Evolutionary conservation across 2,888 invertebrate genomes (phyloP), one percentile per base, ranked within the genome.

Genomic region (Neocrepidodera transversa): DNA sequence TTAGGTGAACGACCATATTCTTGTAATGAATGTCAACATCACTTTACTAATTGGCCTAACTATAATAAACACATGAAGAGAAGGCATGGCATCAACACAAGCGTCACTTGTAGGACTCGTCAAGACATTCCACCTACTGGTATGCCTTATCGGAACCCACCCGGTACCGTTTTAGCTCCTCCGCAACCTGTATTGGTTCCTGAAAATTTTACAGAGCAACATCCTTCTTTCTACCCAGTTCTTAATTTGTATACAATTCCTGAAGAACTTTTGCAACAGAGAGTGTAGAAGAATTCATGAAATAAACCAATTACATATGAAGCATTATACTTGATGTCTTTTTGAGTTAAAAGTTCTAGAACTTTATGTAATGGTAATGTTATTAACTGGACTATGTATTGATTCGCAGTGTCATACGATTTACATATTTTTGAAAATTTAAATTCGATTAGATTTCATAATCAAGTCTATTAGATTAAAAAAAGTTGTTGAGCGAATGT

Each of bases 1-100:
- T 45, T 26, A 68, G 71, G 74, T 0, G 88, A 87, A 30, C 84
- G 89, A 26, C 91, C 91, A 0, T 91, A 91, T 72, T 85, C 87
- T 0, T 92, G 91, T 68, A 76, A 85, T 28, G 85, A 87, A 63
- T 92, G 91, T 70, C 86, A 87, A 54, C 86, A 86, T 73, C 85
- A 90, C 71, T 91, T 91, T 67, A 90, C 90, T 0, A 91, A 91
- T 73, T 91, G 91, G 90, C 90, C 91, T 0, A 91, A 91, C 78
- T 91, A 90, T 70, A 91, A 91, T 70, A 91, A 91, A 69, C 91
- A 91, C 73, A 90, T 91, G 88, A 91, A 90, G 77, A 79, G 91
- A 18, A 81, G 90, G 20, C 90, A 90, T 63, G 86, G 86, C 28
- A 80, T 81, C 51, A 79, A 81, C 65, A 80, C 80, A 1, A 79